Evolutionary conservation across 35 echinoderm and acorn worm genomes (phyloP).

Genomic region (Ophiothrix spiculata): DNA sequence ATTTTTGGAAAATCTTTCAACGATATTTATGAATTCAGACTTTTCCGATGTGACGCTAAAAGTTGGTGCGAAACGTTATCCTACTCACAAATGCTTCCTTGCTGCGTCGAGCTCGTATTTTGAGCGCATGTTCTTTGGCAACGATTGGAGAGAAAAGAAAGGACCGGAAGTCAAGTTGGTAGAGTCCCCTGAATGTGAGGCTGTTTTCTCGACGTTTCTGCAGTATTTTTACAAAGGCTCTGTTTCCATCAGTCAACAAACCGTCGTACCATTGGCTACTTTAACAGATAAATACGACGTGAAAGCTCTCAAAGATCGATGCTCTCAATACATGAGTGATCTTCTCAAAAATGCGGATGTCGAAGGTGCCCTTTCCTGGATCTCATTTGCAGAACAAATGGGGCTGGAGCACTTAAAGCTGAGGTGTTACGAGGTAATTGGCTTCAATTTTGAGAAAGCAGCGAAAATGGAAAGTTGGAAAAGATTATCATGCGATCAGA

Average conservation of each 20-base stretch:
- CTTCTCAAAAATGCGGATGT: neutral
- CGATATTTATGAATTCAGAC: neutral
- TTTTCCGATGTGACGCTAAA: constrained; percentile 18
- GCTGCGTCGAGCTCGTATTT: constrained; percentile 20
- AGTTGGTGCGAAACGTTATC: constrained; percentile 21
- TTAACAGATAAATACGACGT: neutral
- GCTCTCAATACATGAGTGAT: neutral
- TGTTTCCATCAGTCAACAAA: neutral
- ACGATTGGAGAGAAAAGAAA: constrained; percentile 15
- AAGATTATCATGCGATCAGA: neutral
- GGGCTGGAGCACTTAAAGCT: neutral
- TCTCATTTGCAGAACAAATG: neutral
- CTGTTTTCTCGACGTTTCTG: constrained; percentile 10
- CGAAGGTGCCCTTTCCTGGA: neutral
- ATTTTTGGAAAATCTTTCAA: neutral
- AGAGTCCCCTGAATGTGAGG: neutral
- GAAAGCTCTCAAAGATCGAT: neutral
- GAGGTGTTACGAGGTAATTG: neutral
- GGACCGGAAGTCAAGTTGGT: constrained; percentile 9
- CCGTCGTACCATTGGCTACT: neutral
- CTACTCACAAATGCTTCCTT: constrained; percentile 13
- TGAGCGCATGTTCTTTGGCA: constrained; percentile 19
- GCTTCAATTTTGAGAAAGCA: constrained; percentile 4
- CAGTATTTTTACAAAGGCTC: constrained; percentile 21
- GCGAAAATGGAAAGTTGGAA: neutral